Conservation (phyloP, 2,797 vertebrate species). For the Otus scops region DNA sequence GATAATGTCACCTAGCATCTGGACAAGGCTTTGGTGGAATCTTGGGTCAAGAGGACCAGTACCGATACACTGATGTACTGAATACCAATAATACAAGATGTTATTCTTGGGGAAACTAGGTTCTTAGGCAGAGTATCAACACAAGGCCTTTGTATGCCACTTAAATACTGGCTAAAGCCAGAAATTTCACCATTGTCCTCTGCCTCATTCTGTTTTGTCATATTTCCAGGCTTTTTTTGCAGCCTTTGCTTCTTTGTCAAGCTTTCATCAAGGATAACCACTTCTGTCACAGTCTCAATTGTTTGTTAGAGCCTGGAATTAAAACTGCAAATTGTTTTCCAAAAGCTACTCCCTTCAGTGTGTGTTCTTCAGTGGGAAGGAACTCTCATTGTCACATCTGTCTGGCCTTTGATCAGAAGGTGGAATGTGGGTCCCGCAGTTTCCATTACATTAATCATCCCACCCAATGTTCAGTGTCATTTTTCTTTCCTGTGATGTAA, state of each 20-base stretch:
- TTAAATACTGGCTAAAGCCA: neutral
- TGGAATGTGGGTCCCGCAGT: neutral
- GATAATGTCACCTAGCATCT: conserved; percentile 11
- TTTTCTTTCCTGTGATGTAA: neutral
- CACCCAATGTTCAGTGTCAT: neutral
- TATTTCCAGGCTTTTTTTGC: neutral
- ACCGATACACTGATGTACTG: neutral
- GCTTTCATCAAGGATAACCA: neutral
- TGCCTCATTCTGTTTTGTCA: neutral
- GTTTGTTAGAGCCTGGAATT: neutral
- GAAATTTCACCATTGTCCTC: neutral
- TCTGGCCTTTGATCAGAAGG: neutral
- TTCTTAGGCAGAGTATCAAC: neutral
- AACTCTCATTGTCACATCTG: neutral
- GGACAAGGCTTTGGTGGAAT: neutral
- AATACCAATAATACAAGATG: neutral
- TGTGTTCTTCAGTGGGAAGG: neutral
- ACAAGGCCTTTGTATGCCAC: neutral
- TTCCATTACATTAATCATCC: neutral
- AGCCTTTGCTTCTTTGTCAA: neutral
- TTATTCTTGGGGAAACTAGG: neutral
- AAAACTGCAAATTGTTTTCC: neutral
- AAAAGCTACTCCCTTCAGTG: neutral
- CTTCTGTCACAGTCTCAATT: neutral
- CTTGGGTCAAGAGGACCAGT: neutral